Evolutionary conservation across 2,113 vertebrate species (phyloP).

Genomic region (Menidia beryllina): DNA sequence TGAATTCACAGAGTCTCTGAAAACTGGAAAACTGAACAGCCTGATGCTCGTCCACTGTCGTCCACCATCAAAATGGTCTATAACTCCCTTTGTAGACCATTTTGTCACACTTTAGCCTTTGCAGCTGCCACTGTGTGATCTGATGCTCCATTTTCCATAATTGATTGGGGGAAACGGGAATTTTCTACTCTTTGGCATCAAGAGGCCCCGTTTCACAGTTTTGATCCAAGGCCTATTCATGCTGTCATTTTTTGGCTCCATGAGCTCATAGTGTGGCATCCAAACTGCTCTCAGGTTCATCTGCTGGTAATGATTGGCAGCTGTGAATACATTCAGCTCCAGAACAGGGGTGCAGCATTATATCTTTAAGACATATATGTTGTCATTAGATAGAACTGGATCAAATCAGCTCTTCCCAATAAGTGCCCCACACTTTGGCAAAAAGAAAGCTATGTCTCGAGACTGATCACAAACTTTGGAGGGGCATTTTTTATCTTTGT

Average conservation of each 20-base stretch:
- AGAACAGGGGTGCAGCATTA: constrained; percentile 31
- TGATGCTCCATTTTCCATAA: constrained; percentile 48
- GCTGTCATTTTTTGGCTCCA: constrained; percentile 56
- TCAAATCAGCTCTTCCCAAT: constrained; percentile 30
- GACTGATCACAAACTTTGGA: not conserved
- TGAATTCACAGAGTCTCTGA: constrained; percentile 20
- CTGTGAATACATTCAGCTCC: constrained; percentile 57
- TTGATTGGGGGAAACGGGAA: constrained; percentile 59
- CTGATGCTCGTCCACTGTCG: constrained; percentile 7
- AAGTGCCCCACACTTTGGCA: constrained; percentile 16
- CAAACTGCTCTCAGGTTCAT: constrained; percentile 46
- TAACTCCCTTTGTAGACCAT: constrained; percentile 24
- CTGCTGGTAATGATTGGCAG: constrained; percentile 60
- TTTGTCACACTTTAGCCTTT: constrained; percentile 37
- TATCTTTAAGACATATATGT: constrained; percentile 31
- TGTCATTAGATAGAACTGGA: constrained; percentile 42
- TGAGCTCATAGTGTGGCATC: constrained; percentile 70
- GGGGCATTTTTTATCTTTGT: not conserved
- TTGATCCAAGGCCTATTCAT: constrained; percentile 59
- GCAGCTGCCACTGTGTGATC: constrained; percentile 54
- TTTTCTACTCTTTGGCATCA: constrained; percentile 69
- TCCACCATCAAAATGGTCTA: too few species aligned
- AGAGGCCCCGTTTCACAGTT: constrained; percentile 52
- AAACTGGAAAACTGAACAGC: constrained; percentile 43
- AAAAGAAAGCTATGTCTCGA: not conserved